Base-by-base conservation (phyloP, 2,888 invertebrate genomes). In the Erynnis tages region DNA sequence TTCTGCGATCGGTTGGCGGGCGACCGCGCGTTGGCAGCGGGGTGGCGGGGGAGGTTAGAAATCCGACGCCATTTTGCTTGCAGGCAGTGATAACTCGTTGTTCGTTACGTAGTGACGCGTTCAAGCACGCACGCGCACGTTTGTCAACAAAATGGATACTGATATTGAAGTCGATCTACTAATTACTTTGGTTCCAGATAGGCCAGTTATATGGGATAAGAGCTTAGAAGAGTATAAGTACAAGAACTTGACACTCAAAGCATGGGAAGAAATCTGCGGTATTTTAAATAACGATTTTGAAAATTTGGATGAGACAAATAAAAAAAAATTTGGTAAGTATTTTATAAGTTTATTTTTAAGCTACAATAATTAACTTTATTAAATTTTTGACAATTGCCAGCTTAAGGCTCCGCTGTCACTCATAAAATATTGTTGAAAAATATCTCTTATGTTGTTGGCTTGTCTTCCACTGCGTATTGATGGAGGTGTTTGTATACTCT, bases 401-500 rank as follows among this genome's bases (percentile, higher is more conserved):
- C 54, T 54, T 49, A 54, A 49, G 54, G 49, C 54, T 54, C 38
- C 38, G 38, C 38, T 54, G 50, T 54, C 54, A 46, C 49, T 54
- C 54, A 49, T 54, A 49, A 49, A 54, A 54, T 49, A 49, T 54
- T 54, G 54, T 54, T 54, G 45, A 38, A 55, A 55, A 55, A 55
- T 43, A 55, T 52, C 44, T 55, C 47, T 52, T 40, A 55, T 55
- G 13, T 55, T 53, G 35, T 55, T 47, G 52, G 55, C 52, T 52
- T 52, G 55, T 55, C 52, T 54, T 54, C 54, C 54, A 48, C 54
- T 54, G 49, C 54, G 52, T 47, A 55, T 29, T 55, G 55, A 55
- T 55, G 38, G 55, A 55, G 55, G 46, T 55, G 38, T 54, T 43
- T 47, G 53, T 53, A 47, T 53, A 50, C 54, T 54, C 41, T 50